A percentile compares a stretch with the other conserved stretches of the same genome.
Evolutionary conservation across 2,797 vertebrate genomes (phyloP).

Genomic region (Coregonus sp.): DNA sequence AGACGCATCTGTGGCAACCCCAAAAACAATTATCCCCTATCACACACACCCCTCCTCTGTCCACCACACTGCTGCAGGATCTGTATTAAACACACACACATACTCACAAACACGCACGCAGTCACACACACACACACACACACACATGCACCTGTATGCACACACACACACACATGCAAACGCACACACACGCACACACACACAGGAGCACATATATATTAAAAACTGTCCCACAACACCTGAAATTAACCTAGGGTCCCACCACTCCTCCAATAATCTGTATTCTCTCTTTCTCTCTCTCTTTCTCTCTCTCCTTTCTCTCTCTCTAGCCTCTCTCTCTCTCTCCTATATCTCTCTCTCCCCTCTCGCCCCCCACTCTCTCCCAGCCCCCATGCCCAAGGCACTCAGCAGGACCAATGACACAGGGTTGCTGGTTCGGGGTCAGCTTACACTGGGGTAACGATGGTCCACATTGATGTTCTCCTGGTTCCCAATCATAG

Average conservation of each 20-base stretch:
- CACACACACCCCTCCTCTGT: constrained; percentile 50
- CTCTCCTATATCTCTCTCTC: constrained; percentile 5
- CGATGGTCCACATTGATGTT: constrained; percentile 29
- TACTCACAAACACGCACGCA: no score
- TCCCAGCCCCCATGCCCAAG: constrained; percentile 12
- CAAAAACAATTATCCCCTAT: constrained; percentile 77
- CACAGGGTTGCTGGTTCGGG: constrained; percentile 58
- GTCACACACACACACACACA: neutral
- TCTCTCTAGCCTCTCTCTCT: neutral
- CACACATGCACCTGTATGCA: no score
- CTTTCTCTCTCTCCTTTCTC: neutral
- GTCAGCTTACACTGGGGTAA: constrained; percentile 55
- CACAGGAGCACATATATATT: constrained; percentile 51
- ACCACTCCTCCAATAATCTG: constrained; percentile 57
- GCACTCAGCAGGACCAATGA: constrained; percentile 31
- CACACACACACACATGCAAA: no score
- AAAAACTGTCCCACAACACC: constrained; percentile 72
- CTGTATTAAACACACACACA: neutral
- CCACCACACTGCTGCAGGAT: neutral
- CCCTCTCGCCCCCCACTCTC: constrained; percentile 19
- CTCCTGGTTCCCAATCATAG: constrained; percentile 54
- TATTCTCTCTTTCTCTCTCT: constrained; percentile 24
- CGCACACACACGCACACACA: neutral
- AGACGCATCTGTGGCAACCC: constrained; percentile 76
- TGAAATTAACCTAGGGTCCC: constrained; percentile 67